These are phyloP conservation scores for Phoronis australis DNA, from an alignment of 2,888 invertebrate species.

Conservation along the genomic window DNA sequence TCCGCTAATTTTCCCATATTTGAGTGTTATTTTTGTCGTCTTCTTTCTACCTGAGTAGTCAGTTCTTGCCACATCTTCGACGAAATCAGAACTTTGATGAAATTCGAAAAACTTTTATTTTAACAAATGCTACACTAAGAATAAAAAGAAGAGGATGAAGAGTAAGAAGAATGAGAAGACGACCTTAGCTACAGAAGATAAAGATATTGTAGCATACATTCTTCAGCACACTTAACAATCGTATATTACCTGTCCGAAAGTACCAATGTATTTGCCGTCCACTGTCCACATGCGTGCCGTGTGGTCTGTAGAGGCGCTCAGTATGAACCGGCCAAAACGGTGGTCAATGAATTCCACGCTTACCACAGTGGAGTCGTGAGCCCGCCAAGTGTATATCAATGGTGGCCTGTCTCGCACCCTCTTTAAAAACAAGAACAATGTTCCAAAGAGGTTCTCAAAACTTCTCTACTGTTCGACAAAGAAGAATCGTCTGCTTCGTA, in stretches of 20 bases:
- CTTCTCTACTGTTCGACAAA: no score
- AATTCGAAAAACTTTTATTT: no score
- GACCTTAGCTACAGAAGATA: neutral
- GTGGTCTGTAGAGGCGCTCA: slow-evolving; percentile 47
- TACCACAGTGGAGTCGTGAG: slow-evolving; percentile 46
- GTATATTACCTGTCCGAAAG: slow-evolving; percentile 45
- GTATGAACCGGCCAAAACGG: slow-evolving; percentile 28
- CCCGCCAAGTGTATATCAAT: slow-evolving; percentile 31
- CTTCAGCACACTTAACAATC: neutral
- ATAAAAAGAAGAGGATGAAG: neutral
- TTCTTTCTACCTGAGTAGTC: no score
- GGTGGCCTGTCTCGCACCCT: slow-evolving; percentile 29
- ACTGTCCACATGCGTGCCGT: slow-evolving; percentile 46
- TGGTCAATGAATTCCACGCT: slow-evolving; percentile 44
- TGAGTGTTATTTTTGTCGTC: no score
- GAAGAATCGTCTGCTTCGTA: no score
- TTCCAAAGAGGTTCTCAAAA: no score
- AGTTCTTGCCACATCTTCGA: no score
- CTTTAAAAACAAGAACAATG: slow-evolving; percentile 16
- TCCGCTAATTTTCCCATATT: no score
- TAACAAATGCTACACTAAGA: neutral
- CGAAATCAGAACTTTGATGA: no score
- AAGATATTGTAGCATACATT: neutral
- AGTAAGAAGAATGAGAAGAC: neutral
- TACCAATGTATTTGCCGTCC: slow-evolving; percentile 43